Evolutionary conservation across 2,113 vertebrate species (phyloP).

Genomic region (Acanthisitta chloris): DNA sequence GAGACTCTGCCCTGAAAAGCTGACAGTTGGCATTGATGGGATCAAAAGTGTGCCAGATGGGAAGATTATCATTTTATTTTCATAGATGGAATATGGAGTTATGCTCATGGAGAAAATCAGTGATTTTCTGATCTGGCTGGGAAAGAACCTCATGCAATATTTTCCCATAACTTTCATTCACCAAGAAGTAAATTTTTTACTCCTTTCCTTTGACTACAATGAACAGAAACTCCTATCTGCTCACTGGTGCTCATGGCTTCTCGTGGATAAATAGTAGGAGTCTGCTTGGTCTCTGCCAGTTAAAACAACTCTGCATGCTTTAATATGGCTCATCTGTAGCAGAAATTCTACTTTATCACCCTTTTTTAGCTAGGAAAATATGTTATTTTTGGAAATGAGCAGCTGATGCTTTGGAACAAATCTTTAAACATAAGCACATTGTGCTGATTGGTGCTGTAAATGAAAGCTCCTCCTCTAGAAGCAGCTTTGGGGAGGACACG

Average conservation of each 20-base stretch:
- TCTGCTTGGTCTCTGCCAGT: conserved; percentile 1
- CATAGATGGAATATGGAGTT: not conserved
- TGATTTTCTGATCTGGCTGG: not conserved
- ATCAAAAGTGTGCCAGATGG: not conserved
- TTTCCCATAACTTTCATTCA: conserved; percentile 8
- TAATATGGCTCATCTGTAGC: conserved; percentile 13
- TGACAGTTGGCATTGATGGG: not conserved
- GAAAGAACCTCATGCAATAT: not conserved
- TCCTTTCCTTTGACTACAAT: not conserved
- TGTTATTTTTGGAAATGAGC: conserved; percentile 12
- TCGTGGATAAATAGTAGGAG: not conserved
- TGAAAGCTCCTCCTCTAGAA: not conserved
- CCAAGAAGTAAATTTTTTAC: not conserved
- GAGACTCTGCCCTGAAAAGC: not conserved
- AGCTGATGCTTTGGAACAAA: not conserved
- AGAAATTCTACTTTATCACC: not conserved
- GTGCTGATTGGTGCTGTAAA: not conserved
- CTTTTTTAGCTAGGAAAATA: not conserved
- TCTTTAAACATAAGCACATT: not conserved
- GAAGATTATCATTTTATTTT: not conserved
- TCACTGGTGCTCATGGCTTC: not conserved
- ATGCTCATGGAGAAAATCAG: not conserved
- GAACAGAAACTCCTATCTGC: not conserved
- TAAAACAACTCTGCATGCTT: not conserved
- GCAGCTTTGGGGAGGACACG: not conserved